Conservation (phyloP, 2,888 invertebrate species). For the Luperina nickerlii region DNA sequence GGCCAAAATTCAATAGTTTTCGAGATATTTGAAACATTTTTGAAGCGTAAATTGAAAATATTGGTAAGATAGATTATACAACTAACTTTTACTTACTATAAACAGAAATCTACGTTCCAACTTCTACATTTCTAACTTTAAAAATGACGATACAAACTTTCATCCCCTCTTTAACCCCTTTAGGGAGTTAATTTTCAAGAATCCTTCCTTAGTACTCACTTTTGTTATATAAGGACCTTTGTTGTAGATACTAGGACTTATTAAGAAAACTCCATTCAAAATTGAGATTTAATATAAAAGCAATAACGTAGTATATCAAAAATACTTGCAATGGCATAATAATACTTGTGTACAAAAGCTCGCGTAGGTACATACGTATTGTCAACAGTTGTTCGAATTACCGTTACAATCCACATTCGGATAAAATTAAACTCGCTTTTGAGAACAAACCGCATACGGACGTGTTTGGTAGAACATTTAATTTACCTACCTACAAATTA, state of each 20-base stretch:
- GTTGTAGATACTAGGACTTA: not conserved
- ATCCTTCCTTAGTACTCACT: not conserved
- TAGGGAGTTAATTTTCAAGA: not conserved
- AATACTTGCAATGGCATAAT: not conserved
- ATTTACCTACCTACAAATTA: not conserved
- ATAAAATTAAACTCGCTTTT: slow-evolving; percentile 17
- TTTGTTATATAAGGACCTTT: not conserved
- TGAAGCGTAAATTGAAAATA: too few relatives aligned
- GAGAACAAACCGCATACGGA: not conserved
- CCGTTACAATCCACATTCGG: not conserved
- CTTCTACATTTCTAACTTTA: not conserved
- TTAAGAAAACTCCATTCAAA: not conserved
- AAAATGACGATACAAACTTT: not conserved
- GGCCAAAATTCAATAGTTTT: too few relatives aligned
- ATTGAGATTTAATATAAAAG: not conserved
- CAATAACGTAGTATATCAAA: not conserved
- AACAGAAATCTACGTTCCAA: not conserved
- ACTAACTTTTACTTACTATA: not conserved
- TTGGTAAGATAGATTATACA: too few relatives aligned
- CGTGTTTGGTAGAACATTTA: not conserved
- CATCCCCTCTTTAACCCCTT: not conserved
- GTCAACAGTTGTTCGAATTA: slow-evolving; percentile 9
- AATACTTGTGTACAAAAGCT: slow-evolving; percentile 7
- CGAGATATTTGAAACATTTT: too few relatives aligned
- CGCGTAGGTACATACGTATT: not conserved